Conservation (phyloP, 2,888 invertebrate species). For the Coleophora deauratella region DNA sequence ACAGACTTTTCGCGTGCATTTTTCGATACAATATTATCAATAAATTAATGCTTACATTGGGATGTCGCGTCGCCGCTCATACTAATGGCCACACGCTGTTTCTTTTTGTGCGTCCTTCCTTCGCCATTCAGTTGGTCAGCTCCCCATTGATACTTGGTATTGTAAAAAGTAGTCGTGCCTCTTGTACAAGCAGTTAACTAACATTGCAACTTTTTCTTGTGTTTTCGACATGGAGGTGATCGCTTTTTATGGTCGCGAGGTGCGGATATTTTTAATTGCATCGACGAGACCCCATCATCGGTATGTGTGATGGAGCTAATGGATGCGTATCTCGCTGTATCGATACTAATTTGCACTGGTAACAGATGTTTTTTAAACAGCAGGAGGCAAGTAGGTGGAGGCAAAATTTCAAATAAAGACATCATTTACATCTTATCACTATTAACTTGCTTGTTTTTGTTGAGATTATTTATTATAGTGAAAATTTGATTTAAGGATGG, state of each 20-base stretch:
- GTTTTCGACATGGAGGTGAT: conserved; percentile 52
- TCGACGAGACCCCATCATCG: conserved; percentile 2
- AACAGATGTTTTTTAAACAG: no score
- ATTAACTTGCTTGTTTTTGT: neutral
- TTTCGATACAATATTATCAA: conserved; percentile 64
- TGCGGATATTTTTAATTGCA: conserved; percentile 49
- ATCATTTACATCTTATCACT: neutral
- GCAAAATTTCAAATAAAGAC: no score
- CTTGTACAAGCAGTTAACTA: conserved; percentile 45
- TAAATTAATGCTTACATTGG: conserved; percentile 69
- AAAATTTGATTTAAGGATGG: no score
- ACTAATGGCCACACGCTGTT: conserved; percentile 68
- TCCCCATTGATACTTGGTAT: conserved; percentile 56
- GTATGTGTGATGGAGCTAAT: neutral
- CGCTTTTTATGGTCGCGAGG: conserved; percentile 43
- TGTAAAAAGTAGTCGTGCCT: conserved; percentile 48
- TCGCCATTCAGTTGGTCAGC: conserved; percentile 61
- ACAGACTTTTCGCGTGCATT: conserved; percentile 35
- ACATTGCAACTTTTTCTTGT: conserved; percentile 45
- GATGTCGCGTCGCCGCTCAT: conserved; percentile 54
- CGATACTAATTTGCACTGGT: no score
- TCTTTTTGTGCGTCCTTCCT: conserved; percentile 43
- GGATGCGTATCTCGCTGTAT: no score
- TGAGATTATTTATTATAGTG: no score
- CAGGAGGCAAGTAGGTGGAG: no score